phyloP scores from a whole-genome alignment of 92 coral and sea anemone genomes.

The Heteractis magnifica region DNA sequence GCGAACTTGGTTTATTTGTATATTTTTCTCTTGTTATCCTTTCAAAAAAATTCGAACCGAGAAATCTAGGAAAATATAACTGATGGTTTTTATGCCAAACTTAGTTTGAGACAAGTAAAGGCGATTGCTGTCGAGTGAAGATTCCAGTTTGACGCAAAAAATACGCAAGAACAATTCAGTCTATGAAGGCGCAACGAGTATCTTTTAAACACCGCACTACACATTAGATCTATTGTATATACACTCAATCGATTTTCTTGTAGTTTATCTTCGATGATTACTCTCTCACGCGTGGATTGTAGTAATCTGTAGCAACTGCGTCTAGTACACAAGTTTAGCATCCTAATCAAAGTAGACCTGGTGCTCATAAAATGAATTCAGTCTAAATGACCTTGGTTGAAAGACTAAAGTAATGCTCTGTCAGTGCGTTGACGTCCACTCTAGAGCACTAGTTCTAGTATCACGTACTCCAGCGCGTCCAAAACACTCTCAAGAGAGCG shows the following conservation, averaged over 20 bases:
- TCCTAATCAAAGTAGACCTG: not conserved
- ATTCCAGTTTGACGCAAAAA: not conserved
- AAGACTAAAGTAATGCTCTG: too few relatives aligned
- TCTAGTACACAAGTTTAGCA: not conserved
- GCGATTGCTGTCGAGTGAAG: not conserved
- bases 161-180: not conserved
- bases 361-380: not conserved
- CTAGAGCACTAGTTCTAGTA: too few relatives aligned
- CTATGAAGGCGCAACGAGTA: not conserved
- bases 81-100: not conserved
- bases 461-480: not conserved
- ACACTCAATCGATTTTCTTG: not conserved
- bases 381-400: not conserved
- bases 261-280: not conserved
- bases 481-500: not conserved
- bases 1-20: not conserved
- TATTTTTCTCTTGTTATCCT: not conserved
- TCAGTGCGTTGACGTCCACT: too few relatives aligned
- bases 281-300: conserved; percentile 1
- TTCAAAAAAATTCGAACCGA: not conserved
- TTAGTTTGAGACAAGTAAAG: not conserved
- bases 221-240: conserved; percentile 1
- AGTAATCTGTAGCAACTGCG: not conserved
- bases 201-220: not conserved
- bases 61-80: not conserved